These are phyloP conservation scores for Augiades crinisus DNA, from an alignment of 2,888 invertebrate genomes.

Conservation along the genomic window DNA sequence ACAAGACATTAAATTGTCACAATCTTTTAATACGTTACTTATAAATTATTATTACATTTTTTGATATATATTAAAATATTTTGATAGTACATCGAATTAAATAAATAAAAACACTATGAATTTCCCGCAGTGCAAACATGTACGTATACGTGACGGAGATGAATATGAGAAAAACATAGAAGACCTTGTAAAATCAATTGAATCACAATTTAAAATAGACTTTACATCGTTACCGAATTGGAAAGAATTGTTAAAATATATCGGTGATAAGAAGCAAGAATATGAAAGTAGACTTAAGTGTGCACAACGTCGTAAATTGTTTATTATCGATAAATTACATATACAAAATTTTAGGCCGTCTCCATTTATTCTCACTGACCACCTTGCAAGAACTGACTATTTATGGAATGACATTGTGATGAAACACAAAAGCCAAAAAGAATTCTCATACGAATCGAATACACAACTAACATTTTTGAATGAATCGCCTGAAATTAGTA, in stretches of 20 bases:
- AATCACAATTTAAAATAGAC: conserved; percentile 51
- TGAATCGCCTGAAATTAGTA: conserved; percentile 37
- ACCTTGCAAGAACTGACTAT: conserved; percentile 52
- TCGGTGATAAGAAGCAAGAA: conserved; percentile 45
- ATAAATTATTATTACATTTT: background rate
- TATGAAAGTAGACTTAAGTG: conserved; percentile 49
- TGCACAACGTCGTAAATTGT: conserved; percentile 46
- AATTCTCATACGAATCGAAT: no score
- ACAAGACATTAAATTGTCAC: no score
- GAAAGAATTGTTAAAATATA: conserved; percentile 50
- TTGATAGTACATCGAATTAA: background rate
- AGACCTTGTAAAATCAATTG: conserved; percentile 49
- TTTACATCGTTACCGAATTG: conserved; percentile 55
- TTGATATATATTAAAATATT: background rate
- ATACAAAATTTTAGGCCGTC: conserved; percentile 49
- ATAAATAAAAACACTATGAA: conserved; percentile 32
- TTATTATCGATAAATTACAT: conserved; percentile 58
- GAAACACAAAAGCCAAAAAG: conserved; percentile 27
- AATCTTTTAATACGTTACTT: no score
- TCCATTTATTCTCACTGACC: conserved; percentile 57
- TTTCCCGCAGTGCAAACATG: conserved; percentile 44
- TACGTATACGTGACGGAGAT: conserved; percentile 50
- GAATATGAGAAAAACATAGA: conserved; percentile 47
- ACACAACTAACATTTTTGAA: no score
- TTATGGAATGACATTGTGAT: conserved; percentile 46